Conservation (phyloP, 2,888 invertebrate species). For the Choreutis nemorana region DNA sequence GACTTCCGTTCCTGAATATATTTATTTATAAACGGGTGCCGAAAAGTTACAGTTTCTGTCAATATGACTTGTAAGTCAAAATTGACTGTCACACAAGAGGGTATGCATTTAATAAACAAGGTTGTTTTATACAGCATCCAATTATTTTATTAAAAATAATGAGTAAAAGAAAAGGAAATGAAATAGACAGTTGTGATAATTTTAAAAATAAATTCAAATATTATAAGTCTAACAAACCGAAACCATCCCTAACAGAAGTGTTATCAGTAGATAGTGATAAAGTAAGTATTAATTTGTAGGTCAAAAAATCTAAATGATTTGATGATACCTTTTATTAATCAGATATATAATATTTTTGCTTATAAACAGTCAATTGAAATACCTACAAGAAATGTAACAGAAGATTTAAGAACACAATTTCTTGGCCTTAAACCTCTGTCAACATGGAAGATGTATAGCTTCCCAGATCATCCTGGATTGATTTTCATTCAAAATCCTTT, state of each 20-base stretch:
- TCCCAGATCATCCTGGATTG: slow-evolving; percentile 75
- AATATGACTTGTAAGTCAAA: no score
- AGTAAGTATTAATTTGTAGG: slow-evolving; percentile 13
- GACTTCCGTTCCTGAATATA: no score
- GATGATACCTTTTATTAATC: neutral
- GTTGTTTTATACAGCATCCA: no score
- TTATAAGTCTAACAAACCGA: slow-evolving; percentile 75
- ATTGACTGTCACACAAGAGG: no score
- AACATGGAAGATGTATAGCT: slow-evolving; percentile 71
- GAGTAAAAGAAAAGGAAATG: no score
- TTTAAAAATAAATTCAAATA: slow-evolving; percentile 81
- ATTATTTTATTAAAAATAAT: no score
- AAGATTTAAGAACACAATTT: slow-evolving; percentile 23
- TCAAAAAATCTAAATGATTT: neutral
- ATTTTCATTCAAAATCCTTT: slow-evolving; percentile 87
- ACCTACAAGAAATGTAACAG: slow-evolving; percentile 5
- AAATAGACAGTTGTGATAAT: slow-evolving; percentile 16
- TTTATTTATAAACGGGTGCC: no score
- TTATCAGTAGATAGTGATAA: slow-evolving; percentile 54
- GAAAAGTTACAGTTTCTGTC: no score
- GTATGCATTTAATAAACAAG: no score
- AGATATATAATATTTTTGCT: slow-evolving; percentile 2
- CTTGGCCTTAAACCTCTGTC: slow-evolving; percentile 28
- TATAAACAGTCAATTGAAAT: slow-evolving; percentile 12
- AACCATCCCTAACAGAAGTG: slow-evolving; percentile 70